A percentile compares a stretch with the other conserved stretches of the same genome.
These are phyloP conservation scores for Leptinotarsa defecta DNA, from an alignment of 1,140 invertebrate genomes.

Conservation along the genomic window DNA sequence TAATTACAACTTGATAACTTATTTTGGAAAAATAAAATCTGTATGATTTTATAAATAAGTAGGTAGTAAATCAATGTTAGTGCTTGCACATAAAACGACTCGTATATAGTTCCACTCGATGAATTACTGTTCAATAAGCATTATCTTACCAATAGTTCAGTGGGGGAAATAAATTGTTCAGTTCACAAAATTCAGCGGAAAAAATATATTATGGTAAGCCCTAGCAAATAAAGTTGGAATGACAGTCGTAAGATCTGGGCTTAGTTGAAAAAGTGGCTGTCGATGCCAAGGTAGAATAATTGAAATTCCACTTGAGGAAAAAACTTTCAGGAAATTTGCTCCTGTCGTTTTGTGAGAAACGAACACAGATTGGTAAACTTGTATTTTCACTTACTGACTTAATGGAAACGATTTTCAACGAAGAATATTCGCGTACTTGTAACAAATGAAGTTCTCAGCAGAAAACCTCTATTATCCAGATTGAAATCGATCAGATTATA, in stretches of 20 bases:
- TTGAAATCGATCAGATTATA: no score
- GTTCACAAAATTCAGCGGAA: no score
- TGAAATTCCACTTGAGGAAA: slow-evolving; percentile 40
- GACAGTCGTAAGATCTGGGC: slow-evolving; percentile 40
- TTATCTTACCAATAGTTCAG: no score
- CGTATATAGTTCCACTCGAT: no score
- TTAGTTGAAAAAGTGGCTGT: slow-evolving; percentile 37
- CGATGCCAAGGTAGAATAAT: slow-evolving; percentile 41
- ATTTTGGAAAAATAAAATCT: no score
- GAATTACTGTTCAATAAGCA: no score
- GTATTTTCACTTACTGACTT: background rate
- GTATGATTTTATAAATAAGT: no score
- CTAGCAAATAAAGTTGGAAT: slow-evolving; percentile 33
- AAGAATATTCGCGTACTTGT: background rate
- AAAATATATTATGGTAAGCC: background rate
- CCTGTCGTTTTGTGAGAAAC: slow-evolving; percentile 23
- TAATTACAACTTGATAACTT: no score
- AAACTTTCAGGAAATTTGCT: slow-evolving; percentile 41
- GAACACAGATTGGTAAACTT: slow-evolving; percentile 6
- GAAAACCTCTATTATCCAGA: no score
- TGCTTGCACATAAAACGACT: no score
- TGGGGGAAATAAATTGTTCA: no score
- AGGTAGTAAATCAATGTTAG: no score
- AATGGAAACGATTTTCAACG: background rate
- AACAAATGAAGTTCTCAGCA: background rate